Base-by-base conservation (phyloP, 1,140 invertebrate species). In the Bombus sibiricus region DNA sequence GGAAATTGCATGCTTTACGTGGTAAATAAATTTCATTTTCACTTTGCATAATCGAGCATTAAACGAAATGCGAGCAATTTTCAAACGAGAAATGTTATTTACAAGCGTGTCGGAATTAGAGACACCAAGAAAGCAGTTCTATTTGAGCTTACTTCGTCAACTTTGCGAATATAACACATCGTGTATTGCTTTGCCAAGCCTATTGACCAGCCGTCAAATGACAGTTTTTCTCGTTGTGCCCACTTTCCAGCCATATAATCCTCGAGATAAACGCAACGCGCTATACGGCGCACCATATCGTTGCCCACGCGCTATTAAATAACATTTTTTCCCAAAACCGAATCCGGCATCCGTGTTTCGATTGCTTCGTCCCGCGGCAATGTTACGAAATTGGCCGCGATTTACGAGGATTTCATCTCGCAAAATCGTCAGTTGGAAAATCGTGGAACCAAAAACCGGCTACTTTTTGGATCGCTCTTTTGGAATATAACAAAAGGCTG, bases 181-280 rank as follows among this genome's bases (percentile, higher is more conserved):
- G 62, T 34, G 64, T 53, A 77, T n/a, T 12, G 43, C 41, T n/a
- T 47, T 77, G 82, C 75, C 82, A 59, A 79, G 75, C 82, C 82
- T 75, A 84, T 85, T 72, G 76, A 64, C 25, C 77, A 22, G 37
- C 66, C 53, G 77, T 80, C 83, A 25, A 80, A 80, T 73, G 76
- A 80, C 66, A 79, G 76, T 85, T 85, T 85, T 85, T 73, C 76
- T 80, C 57, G 28, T 64, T 79, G 76, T 80, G 83, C 83, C 83
- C 77, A 85, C 83, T 85, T 85, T 80, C 83, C 77, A 85, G 77
- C 76, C 53, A 85, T 85, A 71, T 85, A 84, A 84, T 84, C 83
- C 77, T n/a, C 76, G 43, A 39, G 77, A 80, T 80, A 80, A 62
- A 84, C 53, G 83, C 83, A 64, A 69, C 34, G 34, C 64, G 22